Base-by-base conservation (phyloP, 2,888 invertebrate species). In the Leptopilina myrica region DNA sequence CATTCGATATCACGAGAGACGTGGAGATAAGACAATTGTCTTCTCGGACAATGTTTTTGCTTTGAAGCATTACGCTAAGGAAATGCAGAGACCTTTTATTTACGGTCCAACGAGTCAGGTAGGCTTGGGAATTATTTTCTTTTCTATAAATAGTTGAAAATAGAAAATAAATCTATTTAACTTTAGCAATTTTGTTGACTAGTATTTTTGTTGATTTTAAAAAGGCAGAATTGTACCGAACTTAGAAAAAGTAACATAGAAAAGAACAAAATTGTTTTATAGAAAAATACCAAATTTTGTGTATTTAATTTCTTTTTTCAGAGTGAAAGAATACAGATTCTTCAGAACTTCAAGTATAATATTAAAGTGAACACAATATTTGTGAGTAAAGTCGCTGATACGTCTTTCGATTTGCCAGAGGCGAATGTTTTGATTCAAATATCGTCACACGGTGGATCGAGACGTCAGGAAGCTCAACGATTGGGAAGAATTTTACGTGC, bases 41-140 rank as follows among this genome's bases (percentile, higher is more conserved):
- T 99, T 99, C 93, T 99, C 99, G 0, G 99, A 99, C 92, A 99
- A 99, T 92, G 99, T 99, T 8, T 99, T 98, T 93, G 99, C 99
- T 0, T 92, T 99, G 62, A 97, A 98, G 86, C 98, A 98, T 92
- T 99, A 99, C 92, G 99, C 99, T 4, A 96, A 98, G 80, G 97
- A 97, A 91, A 96, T 99, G 96, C 97, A 98, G 92, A 99, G 98
- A 89, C 99, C 99, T 0, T 99, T 97, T 90, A 97, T 99, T 90
- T 99, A 98, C 93, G 99, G 99, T 2, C 99, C 99, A 1, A 99
- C 99, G 1, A 97, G 98, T 33, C 95, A 93, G 89, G 93, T 92
- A 84, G 85, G 81, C 75, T 82, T 46, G 56, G 9, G 2, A 33
- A 43, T 75, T 46, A 69, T 64, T 64, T 53, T 43, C 15, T 59